These are phyloP conservation scores for Otocyon megalotis DNA, from an alignment of 2,113 vertebrate genomes.

Conservation along the genomic window DNA sequence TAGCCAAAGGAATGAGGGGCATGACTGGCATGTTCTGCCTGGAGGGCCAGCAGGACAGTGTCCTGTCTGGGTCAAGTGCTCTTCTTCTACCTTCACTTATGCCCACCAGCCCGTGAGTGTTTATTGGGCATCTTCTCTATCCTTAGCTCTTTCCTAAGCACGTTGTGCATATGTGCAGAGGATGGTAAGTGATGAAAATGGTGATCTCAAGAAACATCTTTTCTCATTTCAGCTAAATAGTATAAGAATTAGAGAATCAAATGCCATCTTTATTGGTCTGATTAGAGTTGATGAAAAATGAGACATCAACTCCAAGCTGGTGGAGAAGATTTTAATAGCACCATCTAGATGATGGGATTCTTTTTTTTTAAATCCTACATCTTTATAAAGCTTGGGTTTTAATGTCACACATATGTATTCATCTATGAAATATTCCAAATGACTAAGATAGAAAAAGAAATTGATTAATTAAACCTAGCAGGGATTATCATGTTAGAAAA, in stretches of 20 bases:
- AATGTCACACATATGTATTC: not conserved
- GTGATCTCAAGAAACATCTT: not conserved
- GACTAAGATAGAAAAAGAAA: not conserved
- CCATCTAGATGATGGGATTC: not conserved
- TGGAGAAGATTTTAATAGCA: not conserved
- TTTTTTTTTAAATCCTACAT: not conserved
- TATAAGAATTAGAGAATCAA: not conserved
- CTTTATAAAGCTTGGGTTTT: conserved; percentile 36
- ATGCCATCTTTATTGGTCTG: not conserved
- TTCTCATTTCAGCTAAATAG: not conserved
- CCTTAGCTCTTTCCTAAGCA: not conserved
- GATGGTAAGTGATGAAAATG: not conserved
- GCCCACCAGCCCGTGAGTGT: not conserved
- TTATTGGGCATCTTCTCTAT: not conserved
- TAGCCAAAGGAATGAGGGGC: too few relatives aligned
- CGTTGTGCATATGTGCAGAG: not conserved
- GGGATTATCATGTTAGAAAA: not conserved
- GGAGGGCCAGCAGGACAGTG: not conserved
- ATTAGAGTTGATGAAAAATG: conserved; percentile 12
- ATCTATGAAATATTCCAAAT: conserved; percentile 15
- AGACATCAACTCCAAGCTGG: not conserved
- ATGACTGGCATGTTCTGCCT: not conserved
- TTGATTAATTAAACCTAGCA: not conserved
- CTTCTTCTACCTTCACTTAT: not conserved
- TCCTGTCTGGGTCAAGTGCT: not conserved